phyloP scores from a whole-genome alignment of 2,888 invertebrate genomes.

The Eurois occulta region DNA sequence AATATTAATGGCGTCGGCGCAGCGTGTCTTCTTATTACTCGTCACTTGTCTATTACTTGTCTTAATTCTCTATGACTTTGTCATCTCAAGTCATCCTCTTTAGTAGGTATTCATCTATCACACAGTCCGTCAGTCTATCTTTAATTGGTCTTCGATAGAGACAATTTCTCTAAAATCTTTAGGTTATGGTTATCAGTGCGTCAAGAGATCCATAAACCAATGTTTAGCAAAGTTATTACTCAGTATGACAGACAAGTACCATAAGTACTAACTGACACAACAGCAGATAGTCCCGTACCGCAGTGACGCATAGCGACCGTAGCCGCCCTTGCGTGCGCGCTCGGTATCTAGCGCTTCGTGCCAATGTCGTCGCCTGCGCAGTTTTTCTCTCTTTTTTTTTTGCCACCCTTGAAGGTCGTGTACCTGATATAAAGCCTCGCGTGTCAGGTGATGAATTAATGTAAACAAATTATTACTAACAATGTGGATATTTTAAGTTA shows the following conservation, averaged over 20 bases:
- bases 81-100: too few species aligned
- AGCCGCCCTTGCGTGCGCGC: conserved; percentile 88
- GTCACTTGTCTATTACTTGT: neutral
- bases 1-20: too few species aligned
- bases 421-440: conserved; percentile 84
- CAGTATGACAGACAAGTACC: conserved; percentile 31
- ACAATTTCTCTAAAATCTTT: neutral
- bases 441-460: conserved; percentile 79
- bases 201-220: neutral
- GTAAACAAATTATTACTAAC: conserved; percentile 73
- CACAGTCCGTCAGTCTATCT: neutral
- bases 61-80: too few species aligned
- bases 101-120: too few species aligned
- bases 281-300: conserved; percentile 61
- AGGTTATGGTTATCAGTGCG: neutral
- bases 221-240: conserved; percentile 20
- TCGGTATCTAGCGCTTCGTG: conserved; percentile 80
- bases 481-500: conserved; percentile 35
- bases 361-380: conserved; percentile 85
- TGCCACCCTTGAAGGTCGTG: conserved; percentile 85
- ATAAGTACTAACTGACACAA: conserved; percentile 37
- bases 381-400: conserved; percentile 81
- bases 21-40: neutral
- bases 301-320: conserved; percentile 70
- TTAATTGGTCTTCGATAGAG: neutral